These are phyloP conservation scores for Salarias fasciatus DNA, from an alignment of 2,797 vertebrate species.

Conservation along the genomic window DNA sequence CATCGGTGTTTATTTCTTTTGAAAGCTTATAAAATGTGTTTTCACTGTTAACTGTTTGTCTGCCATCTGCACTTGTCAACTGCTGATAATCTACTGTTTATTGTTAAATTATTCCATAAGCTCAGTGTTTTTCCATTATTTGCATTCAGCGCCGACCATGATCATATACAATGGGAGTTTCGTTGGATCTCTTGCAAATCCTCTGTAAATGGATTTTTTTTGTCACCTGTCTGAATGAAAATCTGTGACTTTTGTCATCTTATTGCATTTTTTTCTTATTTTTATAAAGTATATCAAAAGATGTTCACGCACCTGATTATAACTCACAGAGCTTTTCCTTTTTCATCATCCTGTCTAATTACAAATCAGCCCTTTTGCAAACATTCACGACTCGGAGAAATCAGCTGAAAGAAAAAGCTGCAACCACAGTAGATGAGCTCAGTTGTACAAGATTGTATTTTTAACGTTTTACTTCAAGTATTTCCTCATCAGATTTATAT, in stretches of 20 bases:
- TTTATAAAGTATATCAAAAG: slow-evolving; percentile 9
- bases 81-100: slow-evolving; percentile 29
- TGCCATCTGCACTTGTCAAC: slow-evolving; percentile 34
- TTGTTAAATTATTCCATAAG: slow-evolving; percentile 20
- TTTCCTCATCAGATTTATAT: slow-evolving; percentile 64
- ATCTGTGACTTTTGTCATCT: slow-evolving; percentile 29
- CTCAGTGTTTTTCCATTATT: slow-evolving; percentile 42
- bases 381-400: slow-evolving; percentile 49
- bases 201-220: slow-evolving; percentile 5
- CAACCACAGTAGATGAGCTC: slow-evolving; percentile 38
- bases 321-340: slow-evolving; percentile 1
- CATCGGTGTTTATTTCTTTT: slow-evolving; percentile 28
- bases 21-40: slow-evolving; percentile 32
- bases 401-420: slow-evolving; percentile 45
- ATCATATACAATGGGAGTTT: slow-evolving; percentile 22
- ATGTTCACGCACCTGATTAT: slow-evolving; percentile 1
- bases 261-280: slow-evolving; percentile 29
- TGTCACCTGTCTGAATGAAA: not conserved
- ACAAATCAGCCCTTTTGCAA: slow-evolving; percentile 31
- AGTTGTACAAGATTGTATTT: slow-evolving; percentile 81
- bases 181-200: slow-evolving; percentile 22
- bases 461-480: slow-evolving; percentile 64
- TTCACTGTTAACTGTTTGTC: slow-evolving; percentile 25
- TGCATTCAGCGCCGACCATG: slow-evolving; percentile 53
- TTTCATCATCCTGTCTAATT: slow-evolving; percentile 7